Conservation (phyloP, 64 coral and sea anemone species). For the Orbicella faveolata region DNA sequence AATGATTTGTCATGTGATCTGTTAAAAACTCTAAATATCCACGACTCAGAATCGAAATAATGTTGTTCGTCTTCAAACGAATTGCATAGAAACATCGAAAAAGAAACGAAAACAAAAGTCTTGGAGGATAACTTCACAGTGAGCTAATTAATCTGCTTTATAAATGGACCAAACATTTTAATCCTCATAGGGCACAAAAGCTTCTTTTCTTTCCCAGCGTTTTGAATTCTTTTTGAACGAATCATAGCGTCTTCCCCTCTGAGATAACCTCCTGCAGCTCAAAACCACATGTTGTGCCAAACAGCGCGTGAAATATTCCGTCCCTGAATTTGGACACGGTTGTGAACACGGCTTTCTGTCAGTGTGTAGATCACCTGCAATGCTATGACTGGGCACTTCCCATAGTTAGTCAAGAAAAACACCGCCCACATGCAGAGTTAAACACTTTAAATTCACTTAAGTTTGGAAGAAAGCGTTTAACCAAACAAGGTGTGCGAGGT, state of each 20-base stretch:
- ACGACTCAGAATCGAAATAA: too few species aligned
- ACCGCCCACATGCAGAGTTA: neutral
- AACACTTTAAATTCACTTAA: neutral
- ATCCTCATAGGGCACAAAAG: neutral
- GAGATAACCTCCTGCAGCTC: neutral
- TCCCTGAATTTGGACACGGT: neutral
- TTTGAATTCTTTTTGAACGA: constrained; percentile 3
- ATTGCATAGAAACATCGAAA: too few species aligned
- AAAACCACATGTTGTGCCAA: neutral
- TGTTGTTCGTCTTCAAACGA: too few species aligned
- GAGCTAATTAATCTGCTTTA: too few species aligned
- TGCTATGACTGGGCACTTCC: neutral
- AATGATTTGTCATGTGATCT: too few species aligned
- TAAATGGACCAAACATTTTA: too few species aligned
- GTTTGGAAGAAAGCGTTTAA: neutral
- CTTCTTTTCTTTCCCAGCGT: neutral
- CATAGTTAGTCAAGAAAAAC: neutral
- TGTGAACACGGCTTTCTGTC: neutral
- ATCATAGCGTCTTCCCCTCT: neutral
- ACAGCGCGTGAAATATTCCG: neutral
- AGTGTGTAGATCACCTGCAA: neutral
- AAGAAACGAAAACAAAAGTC: too few species aligned
- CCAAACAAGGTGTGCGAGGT: neutral
- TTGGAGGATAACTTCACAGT: too few species aligned
- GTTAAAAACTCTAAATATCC: too few species aligned